These are phyloP conservation scores for Neostethus bicornis DNA, from an alignment of 2,797 vertebrate genomes.

Conservation along the genomic window DNA sequence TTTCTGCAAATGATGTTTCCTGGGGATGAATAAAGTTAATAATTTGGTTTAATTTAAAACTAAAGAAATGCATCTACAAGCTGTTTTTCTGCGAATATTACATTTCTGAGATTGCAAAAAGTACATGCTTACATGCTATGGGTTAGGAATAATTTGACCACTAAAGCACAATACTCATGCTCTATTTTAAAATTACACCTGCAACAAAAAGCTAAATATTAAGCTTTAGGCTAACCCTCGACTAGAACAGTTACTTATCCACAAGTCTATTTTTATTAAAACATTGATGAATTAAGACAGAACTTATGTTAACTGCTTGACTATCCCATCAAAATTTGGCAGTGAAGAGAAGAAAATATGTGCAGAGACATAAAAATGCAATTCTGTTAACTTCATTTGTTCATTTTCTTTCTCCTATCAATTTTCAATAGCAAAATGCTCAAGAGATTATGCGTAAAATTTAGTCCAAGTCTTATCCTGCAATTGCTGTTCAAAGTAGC, in stretches of 20 bases:
- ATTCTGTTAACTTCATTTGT: not conserved
- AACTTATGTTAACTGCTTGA: too few species aligned
- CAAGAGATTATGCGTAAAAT: not conserved
- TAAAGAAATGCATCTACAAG: too few species aligned
- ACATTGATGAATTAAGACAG: constrained; percentile 3
- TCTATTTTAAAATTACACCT: too few species aligned
- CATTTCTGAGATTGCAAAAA: too few species aligned
- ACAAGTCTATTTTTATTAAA: constrained; percentile 10
- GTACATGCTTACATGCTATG: too few species aligned
- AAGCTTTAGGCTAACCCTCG: not conserved
- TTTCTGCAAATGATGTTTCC: too few species aligned
- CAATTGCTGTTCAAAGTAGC: not conserved
- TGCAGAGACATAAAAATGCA: not conserved
- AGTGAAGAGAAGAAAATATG: not conserved
- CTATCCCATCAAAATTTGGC: too few species aligned
- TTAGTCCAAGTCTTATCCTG: not conserved
- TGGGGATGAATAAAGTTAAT: too few species aligned
- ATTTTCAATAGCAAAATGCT: not conserved
- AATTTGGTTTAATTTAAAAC: too few species aligned
- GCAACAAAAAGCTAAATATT: too few species aligned
- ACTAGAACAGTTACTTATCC: constrained; percentile 3
- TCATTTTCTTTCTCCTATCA: not conserved
- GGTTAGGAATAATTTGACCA: too few species aligned
- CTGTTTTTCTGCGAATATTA: not conserved
- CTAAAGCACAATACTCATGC: too few species aligned